These are phyloP conservation scores for Platalea minor DNA, from an alignment of 2,797 vertebrate species.

Conservation along the genomic window DNA sequence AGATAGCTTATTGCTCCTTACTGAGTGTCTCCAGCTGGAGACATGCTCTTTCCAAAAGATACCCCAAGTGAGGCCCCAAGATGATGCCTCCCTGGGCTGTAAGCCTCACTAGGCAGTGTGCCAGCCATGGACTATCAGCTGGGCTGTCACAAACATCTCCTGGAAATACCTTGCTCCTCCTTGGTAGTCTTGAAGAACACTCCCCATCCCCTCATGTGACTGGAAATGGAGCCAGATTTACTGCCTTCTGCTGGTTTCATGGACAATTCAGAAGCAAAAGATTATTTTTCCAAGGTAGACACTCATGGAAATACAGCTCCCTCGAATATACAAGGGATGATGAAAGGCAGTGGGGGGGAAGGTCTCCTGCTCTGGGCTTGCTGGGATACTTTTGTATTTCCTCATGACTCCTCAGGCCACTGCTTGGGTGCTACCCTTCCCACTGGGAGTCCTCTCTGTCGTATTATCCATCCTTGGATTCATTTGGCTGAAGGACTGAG, in stretches of 20 bases:
- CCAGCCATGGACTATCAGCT: not conserved
- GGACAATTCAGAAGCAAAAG: not conserved
- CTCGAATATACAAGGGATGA: not conserved
- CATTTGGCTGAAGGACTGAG: not conserved
- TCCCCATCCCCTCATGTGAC: not conserved
- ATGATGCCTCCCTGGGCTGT: not conserved
- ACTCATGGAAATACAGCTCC: not conserved
- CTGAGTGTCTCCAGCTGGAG: not conserved
- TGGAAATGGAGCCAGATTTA: not conserved
- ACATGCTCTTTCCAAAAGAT: not conserved
- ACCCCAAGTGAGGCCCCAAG: accelerated
- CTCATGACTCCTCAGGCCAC: not conserved
- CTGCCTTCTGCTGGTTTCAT: not conserved
- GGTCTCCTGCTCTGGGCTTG: not conserved
- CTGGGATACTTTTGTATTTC: not conserved
- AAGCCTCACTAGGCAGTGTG: not conserved
- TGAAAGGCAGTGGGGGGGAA: not conserved
- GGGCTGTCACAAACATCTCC: not conserved
- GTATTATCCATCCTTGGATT: not conserved
- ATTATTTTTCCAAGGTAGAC: not conserved
- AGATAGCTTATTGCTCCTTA: not conserved
- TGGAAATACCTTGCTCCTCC: not conserved
- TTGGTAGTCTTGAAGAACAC: not conserved
- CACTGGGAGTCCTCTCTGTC: not conserved
- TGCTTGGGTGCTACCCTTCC: not conserved